Conservation (phyloP, 2,113 vertebrate genomes). For the Podiceps cristatus region DNA sequence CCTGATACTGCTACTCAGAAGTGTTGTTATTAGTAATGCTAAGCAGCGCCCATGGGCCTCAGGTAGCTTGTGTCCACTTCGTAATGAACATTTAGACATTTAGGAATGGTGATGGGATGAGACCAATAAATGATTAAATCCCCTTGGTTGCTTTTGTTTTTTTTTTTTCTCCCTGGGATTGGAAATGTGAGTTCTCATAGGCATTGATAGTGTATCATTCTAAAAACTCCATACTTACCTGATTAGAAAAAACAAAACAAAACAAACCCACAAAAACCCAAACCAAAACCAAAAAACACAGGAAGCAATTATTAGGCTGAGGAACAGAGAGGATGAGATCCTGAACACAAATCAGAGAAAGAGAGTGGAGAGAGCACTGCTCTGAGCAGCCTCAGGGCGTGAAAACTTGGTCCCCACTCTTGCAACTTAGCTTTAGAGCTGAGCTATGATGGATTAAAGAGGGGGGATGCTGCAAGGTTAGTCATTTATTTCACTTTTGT, state of each 20-base stretch:
- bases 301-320: background rate
- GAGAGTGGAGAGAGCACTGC: background rate
- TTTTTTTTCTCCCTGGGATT: background rate
- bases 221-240: background rate
- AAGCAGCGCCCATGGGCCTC: background rate
- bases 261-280: too few relatives aligned
- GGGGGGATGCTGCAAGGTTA: background rate
- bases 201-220: background rate
- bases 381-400: background rate
- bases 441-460: background rate
- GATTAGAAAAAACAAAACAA: too few relatives aligned
- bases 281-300: background rate
- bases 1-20: background rate
- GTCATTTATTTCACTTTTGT: background rate
- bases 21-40: background rate
- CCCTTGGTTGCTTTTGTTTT: background rate
- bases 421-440: background rate
- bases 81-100: background rate
- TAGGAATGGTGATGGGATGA: background rate
- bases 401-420: background rate
- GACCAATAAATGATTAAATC: background rate
- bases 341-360: background rate
- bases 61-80: background rate
- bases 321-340: background rate
- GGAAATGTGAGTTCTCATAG: background rate